Conservation (phyloP, 1,140 invertebrate species). For the Hyles euphorbiae region DNA sequence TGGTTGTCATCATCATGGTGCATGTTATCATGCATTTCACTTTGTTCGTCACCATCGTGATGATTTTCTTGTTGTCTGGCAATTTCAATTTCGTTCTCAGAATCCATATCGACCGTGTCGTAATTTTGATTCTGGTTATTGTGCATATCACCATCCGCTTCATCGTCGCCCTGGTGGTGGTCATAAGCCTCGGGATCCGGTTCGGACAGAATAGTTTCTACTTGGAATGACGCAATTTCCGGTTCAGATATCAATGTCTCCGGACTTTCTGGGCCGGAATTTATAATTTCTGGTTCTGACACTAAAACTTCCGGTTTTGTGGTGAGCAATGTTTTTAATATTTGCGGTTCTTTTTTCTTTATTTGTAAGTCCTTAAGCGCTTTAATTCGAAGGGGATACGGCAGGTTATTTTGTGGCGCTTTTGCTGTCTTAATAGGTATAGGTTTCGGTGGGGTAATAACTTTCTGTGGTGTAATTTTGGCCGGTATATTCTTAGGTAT, state of each 20-base stretch:
- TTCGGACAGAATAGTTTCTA: constrained; percentile 69
- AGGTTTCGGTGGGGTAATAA: constrained; percentile 50
- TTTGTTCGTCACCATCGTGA: constrained; percentile 29
- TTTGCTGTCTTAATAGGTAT: constrained; percentile 54
- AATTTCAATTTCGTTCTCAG: constrained; percentile 68
- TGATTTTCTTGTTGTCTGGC: constrained; percentile 46
- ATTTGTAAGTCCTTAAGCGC: constrained; percentile 68
- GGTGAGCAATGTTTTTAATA: constrained; percentile 68
- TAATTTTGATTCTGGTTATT: constrained; percentile 57
- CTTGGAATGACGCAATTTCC: constrained; percentile 70
- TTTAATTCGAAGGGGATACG: constrained; percentile 66
- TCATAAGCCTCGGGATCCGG: constrained; percentile 62
- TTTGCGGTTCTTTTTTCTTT: constrained; percentile 71
- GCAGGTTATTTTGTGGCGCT: constrained; percentile 51
- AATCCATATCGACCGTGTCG: constrained; percentile 67
- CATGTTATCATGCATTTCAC: constrained; percentile 30
- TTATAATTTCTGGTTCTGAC: constrained; percentile 67
- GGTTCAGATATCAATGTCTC: constrained; percentile 72
- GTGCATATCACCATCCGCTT: constrained; percentile 39
- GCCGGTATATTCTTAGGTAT: constrained; percentile 45
- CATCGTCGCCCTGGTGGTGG: constrained; percentile 42
- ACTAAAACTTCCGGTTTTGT: constrained; percentile 62
- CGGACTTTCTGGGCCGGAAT: constrained; percentile 68
- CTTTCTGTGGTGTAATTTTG: constrained; percentile 50
- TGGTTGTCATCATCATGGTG: constrained; percentile 45